These are phyloP conservation scores for Hybos culiciformis DNA, from an alignment of 2,888 invertebrate genomes.

Conservation along the genomic window DNA sequence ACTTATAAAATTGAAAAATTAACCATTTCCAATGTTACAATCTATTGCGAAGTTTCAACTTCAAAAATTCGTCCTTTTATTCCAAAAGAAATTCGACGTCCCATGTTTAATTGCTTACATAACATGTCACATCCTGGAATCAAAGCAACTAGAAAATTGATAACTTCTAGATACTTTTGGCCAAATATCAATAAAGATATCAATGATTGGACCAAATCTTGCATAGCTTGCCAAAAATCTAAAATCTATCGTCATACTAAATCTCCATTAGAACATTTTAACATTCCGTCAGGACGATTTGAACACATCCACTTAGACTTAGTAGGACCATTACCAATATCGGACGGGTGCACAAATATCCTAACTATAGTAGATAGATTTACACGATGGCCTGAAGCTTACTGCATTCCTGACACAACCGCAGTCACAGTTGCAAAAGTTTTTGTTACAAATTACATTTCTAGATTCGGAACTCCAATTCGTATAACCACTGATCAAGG, in stretches of 20 bases:
- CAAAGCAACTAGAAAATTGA: constrained; percentile 11
- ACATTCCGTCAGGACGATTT: constrained; percentile 8
- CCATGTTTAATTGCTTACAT: not conserved
- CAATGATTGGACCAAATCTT: constrained; percentile 19
- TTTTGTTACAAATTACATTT: constrained; percentile 11
- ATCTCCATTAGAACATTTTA: not conserved
- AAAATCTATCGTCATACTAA: not conserved
- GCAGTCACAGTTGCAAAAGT: constrained; percentile 9
- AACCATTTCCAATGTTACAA: not conserved
- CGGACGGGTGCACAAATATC: constrained; percentile 9
- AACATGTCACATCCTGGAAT: constrained; percentile 13
- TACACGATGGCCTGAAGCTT: constrained; percentile 13
- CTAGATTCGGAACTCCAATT: constrained; percentile 9
- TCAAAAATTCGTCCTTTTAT: constrained; percentile 13
- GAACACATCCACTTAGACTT: constrained; percentile 23
- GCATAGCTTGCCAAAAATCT: constrained; percentile 16
- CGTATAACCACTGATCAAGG: constrained; percentile 10
- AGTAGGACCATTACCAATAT: constrained; percentile 23
- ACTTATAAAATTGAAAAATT: too few species aligned
- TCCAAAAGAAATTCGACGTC: constrained; percentile 9
- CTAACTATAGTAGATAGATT: constrained; percentile 11
- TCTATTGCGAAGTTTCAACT: not conserved
- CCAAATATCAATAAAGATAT: constrained; percentile 19
- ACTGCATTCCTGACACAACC: constrained; percentile 8
- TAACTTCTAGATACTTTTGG: constrained; percentile 19